These are phyloP conservation scores for Maniola jurtina DNA, from an alignment of 1,140 invertebrate genomes.

Conservation along the genomic window DNA sequence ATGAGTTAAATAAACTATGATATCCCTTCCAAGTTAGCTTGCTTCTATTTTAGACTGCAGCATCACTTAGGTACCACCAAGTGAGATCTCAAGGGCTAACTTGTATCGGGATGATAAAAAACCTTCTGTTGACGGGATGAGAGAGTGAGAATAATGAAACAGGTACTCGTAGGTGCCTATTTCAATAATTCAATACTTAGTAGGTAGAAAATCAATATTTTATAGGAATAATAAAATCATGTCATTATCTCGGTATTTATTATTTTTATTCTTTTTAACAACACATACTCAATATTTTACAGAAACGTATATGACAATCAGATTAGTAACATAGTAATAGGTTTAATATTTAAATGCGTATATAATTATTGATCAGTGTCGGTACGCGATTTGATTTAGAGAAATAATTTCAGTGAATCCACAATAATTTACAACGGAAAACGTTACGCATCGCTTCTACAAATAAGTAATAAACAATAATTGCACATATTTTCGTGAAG, in stretches of 20 bases:
- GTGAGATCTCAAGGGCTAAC: too few species aligned
- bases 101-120: too few species aligned
- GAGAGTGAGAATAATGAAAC: too few species aligned
- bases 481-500: slow-evolving; percentile 58
- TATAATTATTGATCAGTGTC: slow-evolving; percentile 63
- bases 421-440: slow-evolving; percentile 44
- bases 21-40: too few species aligned
- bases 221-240: slow-evolving; percentile 32
- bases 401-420: slow-evolving; percentile 34
- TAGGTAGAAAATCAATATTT: not conserved
- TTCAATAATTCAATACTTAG: too few species aligned
- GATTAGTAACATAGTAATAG: slow-evolving; percentile 76
- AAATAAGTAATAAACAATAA: slow-evolving; percentile 51
- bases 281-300: slow-evolving; percentile 80
- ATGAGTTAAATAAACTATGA: too few species aligned
- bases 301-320: slow-evolving; percentile 80
- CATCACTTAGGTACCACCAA: too few species aligned
- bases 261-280: slow-evolving; percentile 80
- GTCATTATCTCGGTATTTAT: slow-evolving; percentile 71
- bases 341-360: slow-evolving; percentile 75
- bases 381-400: slow-evolving; percentile 43
- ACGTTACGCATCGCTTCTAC: slow-evolving; percentile 33
- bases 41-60: too few species aligned
- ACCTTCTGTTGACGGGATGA: too few species aligned
- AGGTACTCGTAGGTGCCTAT: too few species aligned